Percentiles rank a stretch among this genome's conserved stretches.
Conservation (phyloP, 2,888 invertebrate genomes). For the Drosophila tripunctata region DNA sequence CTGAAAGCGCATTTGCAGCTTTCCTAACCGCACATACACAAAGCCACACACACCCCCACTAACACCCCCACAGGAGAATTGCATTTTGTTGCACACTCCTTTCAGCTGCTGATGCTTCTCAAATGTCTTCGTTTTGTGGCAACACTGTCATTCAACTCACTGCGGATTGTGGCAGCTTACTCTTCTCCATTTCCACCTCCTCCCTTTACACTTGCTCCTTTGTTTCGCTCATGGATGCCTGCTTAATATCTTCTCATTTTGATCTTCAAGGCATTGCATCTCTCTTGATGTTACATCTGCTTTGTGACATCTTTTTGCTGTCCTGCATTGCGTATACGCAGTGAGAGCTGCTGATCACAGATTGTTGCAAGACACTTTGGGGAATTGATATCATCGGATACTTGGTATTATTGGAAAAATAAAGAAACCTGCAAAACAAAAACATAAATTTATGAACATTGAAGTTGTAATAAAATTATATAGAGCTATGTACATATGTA, state of each 20-base stretch:
- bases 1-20: conserved; percentile 78
- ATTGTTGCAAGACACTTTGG: not conserved
- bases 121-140: conserved; percentile 53
- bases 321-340: conserved; percentile 9
- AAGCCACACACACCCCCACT: conserved; percentile 8
- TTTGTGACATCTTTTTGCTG: conserved; percentile 5
- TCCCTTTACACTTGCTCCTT: not conserved
- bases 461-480: too few relatives aligned
- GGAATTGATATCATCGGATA: not conserved
- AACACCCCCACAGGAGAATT: conserved; percentile 11
- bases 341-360: not conserved
- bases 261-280: conserved; percentile 24
- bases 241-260: conserved; percentile 29
- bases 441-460: too few relatives aligned
- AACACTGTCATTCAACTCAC: conserved; percentile 56
- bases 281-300: conserved; percentile 5
- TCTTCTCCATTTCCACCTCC: not conserved
- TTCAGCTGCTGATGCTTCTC: conserved; percentile 21
- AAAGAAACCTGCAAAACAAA: not conserved
- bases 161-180: conserved; percentile 27
- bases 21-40: conserved; percentile 54
- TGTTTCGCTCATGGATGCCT: not conserved
- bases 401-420: not conserved
- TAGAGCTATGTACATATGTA: too few relatives aligned
- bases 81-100: conserved; percentile 36